Conservation (phyloP, 1,140 invertebrate species). For the Sarcophaga bullata region DNA sequence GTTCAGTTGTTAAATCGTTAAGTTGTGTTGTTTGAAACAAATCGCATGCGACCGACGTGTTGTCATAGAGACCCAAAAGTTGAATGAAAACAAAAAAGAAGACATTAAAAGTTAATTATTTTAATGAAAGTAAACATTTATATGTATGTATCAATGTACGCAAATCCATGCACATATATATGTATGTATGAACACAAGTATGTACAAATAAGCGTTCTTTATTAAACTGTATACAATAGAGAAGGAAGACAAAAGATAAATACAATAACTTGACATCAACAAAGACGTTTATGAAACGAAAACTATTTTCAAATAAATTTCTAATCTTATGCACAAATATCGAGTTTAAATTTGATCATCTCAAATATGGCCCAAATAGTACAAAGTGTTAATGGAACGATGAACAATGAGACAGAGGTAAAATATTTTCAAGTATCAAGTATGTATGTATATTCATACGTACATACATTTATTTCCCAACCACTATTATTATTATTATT, state of each 20-base stretch:
- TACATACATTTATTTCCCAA: background rate
- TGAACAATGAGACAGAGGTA: conserved; percentile 24
- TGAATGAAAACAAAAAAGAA: conserved; percentile 3
- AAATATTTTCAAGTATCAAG: background rate
- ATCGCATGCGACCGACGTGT: background rate
- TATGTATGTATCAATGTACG: background rate
- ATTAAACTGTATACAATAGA: no score
- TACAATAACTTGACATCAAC: background rate
- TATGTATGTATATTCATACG: background rate
- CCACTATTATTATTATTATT: background rate
- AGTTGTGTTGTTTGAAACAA: conserved; percentile 51
- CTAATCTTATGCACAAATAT: background rate
- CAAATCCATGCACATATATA: background rate
- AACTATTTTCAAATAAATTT: background rate
- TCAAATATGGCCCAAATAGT: conserved; percentile 32
- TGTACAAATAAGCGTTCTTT: no score
- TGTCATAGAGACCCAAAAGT: conserved; percentile 24
- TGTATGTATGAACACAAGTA: no score
- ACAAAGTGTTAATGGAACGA: conserved; percentile 4
- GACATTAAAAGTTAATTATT: background rate
- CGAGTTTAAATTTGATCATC: background rate
- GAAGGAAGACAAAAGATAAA: background rate
- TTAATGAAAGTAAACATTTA: conserved; percentile 10
- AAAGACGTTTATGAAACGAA: background rate
- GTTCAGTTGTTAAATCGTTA: conserved; percentile 59